Conservation (phyloP, 2,888 invertebrate genomes). For the Augochlorella aurata region DNA sequence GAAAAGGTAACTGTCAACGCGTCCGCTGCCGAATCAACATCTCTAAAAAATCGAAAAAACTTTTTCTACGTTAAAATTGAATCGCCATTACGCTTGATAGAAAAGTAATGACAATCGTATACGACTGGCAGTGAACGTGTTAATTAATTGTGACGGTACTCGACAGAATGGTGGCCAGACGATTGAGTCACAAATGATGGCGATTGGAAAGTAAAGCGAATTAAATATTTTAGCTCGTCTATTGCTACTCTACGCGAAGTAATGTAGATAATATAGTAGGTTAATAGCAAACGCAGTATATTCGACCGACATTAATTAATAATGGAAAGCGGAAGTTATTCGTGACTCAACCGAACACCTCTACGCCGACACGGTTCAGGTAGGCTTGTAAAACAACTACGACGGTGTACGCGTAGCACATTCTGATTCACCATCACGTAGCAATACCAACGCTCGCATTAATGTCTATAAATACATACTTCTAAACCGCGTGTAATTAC, state of each 20-base stretch:
- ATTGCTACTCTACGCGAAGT: not conserved
- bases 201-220: not conserved
- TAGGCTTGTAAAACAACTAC: not conserved
- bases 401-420: not conserved
- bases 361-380: conserved; percentile 5
- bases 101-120: not conserved
- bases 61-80: too few species aligned
- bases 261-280: not conserved
- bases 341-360: conserved; percentile 2
- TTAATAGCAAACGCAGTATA: not conserved
- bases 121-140: not conserved
- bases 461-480: not conserved
- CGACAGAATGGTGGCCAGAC: not conserved
- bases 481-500: not conserved
- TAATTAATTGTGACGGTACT: not conserved
- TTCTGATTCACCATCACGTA: not conserved
- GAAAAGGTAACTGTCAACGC: not conserved
- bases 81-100: too few species aligned
- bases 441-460: not conserved
- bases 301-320: not conserved
- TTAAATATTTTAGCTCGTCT: not conserved
- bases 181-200: not conserved
- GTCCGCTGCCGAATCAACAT: not conserved
- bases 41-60: too few species aligned
- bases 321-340: conserved; percentile 10